Conservation (phyloP, 2,888 invertebrate genomes). For the Drosophila paucipuncta region DNA sequence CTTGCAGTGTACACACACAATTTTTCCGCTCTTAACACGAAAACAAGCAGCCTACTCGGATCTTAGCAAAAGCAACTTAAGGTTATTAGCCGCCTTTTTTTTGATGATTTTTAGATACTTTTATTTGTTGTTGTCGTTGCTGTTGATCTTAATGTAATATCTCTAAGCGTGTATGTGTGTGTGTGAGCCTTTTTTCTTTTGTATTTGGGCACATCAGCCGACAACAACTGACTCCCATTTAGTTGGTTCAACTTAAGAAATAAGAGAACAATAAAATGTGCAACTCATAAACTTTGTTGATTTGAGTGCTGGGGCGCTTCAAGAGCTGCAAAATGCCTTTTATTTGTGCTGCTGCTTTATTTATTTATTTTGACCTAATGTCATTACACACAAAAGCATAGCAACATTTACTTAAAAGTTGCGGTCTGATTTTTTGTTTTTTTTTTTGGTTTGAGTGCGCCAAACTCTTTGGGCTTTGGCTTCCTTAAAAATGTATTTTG, state of each 20-base stretch:
- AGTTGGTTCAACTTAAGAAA: conserved; percentile 27
- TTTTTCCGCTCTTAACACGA: conserved; percentile 30
- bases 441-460: background rate
- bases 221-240: conserved; percentile 19
- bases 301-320: conserved; percentile 45
- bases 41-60: conserved; percentile 20
- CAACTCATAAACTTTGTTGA: conserved; percentile 67
- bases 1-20: conserved; percentile 35
- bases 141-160: conserved; percentile 64
- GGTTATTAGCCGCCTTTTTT: conserved; percentile 71
- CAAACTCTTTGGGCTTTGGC: conserved; percentile 18
- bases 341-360: conserved; percentile 47
- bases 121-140: conserved; percentile 53
- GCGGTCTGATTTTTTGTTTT: conserved; percentile 11
- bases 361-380: conserved; percentile 69
- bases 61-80: conserved; percentile 59
- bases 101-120: conserved; percentile 50
- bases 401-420: conserved; percentile 56
- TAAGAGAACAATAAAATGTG: conserved; percentile 44
- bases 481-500: conserved; percentile 59
- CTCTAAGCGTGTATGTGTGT: conserved; percentile 8
- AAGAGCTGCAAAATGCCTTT: conserved; percentile 29
- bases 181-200: conserved; percentile 4
- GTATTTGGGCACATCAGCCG: conserved; percentile 16
- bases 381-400: conserved; percentile 47